A percentile compares a stretch with the other conserved stretches of the same genome.
These are phyloP conservation scores for Mesochorus sp. DNA, from an alignment of 2,888 invertebrate species.

Conservation along the genomic window DNA sequence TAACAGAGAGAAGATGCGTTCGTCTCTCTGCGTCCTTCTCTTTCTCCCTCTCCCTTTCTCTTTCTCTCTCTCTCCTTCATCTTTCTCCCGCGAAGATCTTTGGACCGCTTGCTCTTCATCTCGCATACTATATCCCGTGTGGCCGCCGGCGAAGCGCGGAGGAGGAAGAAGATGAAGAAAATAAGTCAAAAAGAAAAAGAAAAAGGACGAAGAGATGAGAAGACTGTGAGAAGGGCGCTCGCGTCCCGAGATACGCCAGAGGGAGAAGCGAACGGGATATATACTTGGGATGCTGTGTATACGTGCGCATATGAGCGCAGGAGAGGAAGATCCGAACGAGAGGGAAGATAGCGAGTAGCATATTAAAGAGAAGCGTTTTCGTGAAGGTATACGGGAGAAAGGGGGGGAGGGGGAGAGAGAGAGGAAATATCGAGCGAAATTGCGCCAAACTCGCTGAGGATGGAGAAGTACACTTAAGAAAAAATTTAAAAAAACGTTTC, in stretches of 20 bases:
- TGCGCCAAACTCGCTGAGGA: background rate
- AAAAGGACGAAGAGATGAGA: conserved; percentile 31
- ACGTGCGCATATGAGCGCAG: no score
- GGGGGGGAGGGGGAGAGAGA: conserved; percentile 22
- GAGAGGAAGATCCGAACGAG: background rate
- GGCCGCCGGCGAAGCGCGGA: conserved; percentile 54
- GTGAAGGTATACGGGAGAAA: background rate
- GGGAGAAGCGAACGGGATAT: conserved; percentile 52
- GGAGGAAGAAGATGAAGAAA: conserved; percentile 55
- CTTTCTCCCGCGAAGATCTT: conserved; percentile 24
- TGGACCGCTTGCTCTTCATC: conserved; percentile 35
- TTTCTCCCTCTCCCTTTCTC: background rate
- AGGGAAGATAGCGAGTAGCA: conserved; percentile 53
- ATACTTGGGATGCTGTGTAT: no score
- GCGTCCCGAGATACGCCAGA: conserved; percentile 46
- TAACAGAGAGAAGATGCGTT: conserved; percentile 49
- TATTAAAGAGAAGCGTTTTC: conserved; percentile 12
- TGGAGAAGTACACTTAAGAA: background rate
- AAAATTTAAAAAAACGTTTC: background rate
- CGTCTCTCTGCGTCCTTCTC: conserved; percentile 15
- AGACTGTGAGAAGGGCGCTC: conserved; percentile 20
- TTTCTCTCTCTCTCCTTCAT: background rate
- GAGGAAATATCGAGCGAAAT: background rate
- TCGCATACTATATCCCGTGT: conserved; percentile 35
- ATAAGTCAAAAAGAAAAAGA: no score